A percentile compares a stretch with the other conserved stretches of the same genome.
Evolutionary conservation across 2,113 vertebrate genomes (phyloP).

Genomic region (Corvus hawaiiensis): DNA sequence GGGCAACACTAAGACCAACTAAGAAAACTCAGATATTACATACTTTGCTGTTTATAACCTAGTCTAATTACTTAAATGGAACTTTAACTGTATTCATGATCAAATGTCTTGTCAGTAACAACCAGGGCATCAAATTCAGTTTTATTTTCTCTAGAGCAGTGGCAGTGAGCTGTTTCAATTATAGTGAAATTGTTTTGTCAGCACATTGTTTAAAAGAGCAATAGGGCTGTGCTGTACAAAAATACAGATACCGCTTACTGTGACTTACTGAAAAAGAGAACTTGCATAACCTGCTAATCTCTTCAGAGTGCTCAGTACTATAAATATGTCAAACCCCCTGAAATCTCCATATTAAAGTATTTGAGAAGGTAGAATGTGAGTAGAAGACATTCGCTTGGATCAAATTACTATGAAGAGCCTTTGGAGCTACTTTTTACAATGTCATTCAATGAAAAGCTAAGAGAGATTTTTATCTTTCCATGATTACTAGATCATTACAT

Average conservation of each 20-base stretch:
- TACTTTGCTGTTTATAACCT: not conserved
- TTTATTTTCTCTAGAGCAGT: conserved; percentile 31
- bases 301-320: not conserved
- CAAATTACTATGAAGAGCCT: not conserved
- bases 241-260: not conserved
- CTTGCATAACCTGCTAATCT: not conserved
- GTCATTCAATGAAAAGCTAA: not conserved
- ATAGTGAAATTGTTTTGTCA: conserved; percentile 27
- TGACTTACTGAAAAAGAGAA: not conserved
- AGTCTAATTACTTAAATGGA: not conserved
- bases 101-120: conserved; percentile 12
- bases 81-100: not conserved
- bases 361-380: not conserved
- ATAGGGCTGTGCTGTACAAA: not conserved
- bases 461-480: not conserved
- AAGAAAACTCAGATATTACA: not conserved
- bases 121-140: not conserved
- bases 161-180: conserved; percentile 3
- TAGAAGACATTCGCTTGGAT: not conserved
- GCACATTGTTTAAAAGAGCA: not conserved
- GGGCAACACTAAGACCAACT: not conserved
- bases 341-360: not conserved
- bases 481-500: not conserved
- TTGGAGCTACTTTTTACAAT: not conserved
- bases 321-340: not conserved